A percentile compares a stretch with the other conserved stretches of the same genome.
Evolutionary conservation across 37 sponge, comb jelly and placozoan genomes (phyloP).

Genomic region (Mnemiopsis leidyi): DNA sequence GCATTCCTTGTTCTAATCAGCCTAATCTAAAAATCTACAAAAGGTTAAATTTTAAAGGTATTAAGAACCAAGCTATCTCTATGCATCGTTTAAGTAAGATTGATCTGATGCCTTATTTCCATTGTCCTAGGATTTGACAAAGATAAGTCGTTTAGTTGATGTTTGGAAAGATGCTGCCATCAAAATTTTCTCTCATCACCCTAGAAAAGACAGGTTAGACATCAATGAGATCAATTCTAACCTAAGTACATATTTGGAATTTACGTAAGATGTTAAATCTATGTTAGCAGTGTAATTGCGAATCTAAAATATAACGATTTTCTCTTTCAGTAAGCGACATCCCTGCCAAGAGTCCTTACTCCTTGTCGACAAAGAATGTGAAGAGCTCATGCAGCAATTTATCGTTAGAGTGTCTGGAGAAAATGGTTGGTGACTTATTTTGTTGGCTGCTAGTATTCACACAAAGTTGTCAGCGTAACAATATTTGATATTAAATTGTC

Average conservation of each 20-base stretch:
- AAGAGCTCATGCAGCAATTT: conserved; percentile 54
- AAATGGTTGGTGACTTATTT: conserved; percentile 74
- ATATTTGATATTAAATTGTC: too few species aligned
- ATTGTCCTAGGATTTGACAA: conserved; percentile 63
- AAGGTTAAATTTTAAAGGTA: too few species aligned
- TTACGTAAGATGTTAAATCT: too few species aligned
- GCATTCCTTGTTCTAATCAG: too few species aligned
- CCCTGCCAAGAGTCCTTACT: conserved; percentile 59
- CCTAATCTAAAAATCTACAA: too few species aligned
- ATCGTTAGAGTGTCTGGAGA: conserved; percentile 76
- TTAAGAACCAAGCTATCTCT: too few species aligned
- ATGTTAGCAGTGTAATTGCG: too few species aligned
- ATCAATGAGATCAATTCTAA: not conserved
- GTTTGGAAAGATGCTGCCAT: conserved; percentile 76
- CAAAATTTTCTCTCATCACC: conserved; percentile 74
- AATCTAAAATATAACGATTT: too few species aligned
- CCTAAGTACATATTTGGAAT: too few species aligned
- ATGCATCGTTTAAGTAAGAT: too few species aligned
- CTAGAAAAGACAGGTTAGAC: conserved; percentile 50
- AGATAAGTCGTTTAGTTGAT: conserved; percentile 69
- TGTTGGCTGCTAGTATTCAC: not conserved
- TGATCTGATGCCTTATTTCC: too few species aligned
- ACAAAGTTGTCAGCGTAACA: too few species aligned
- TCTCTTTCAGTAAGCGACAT: conserved; percentile 52
- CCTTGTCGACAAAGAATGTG: conserved; percentile 40